Evolutionary conservation across 2,113 vertebrate species (phyloP).

Genomic region (Himantopus leucocephalus): DNA sequence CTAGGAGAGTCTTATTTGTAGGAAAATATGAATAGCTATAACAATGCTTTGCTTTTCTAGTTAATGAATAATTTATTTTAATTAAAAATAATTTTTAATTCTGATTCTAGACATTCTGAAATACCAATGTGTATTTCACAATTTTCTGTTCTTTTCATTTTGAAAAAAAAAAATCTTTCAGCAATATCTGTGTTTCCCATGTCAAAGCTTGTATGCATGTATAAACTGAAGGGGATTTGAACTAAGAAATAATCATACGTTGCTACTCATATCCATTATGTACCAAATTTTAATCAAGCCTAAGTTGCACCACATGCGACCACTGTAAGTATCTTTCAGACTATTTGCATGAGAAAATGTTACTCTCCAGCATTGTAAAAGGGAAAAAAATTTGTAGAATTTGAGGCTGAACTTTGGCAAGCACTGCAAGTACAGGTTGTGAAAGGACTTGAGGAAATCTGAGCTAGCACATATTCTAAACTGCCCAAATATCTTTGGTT

Average conservation of each 20-base stretch:
- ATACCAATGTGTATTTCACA: not conserved
- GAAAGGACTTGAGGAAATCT: not conserved
- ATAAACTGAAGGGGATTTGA: not conserved
- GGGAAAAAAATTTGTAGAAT: not conserved
- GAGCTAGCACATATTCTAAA: not conserved
- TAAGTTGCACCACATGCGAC: not conserved
- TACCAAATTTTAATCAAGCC: not conserved
- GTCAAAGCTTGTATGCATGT: not conserved
- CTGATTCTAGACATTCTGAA: not conserved
- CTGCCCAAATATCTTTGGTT: not conserved
- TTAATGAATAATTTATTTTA: not conserved
- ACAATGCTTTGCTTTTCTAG: not conserved
- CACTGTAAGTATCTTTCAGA: not conserved
- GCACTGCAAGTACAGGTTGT: not conserved
- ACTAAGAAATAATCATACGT: not conserved
- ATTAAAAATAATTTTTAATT: not conserved
- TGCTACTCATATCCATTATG: not conserved
- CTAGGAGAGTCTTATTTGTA: not conserved
- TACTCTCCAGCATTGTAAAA: not conserved
- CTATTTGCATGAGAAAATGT: not conserved
- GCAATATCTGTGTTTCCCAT: not conserved
- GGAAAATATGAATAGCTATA: not conserved
- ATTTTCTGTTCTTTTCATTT: not conserved
- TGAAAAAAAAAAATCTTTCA: not conserved
- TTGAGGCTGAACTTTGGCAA: not conserved